Evolutionary conservation across 2,888 invertebrate genomes (phyloP).

Genomic region (Trissoscelio sp.): DNA sequence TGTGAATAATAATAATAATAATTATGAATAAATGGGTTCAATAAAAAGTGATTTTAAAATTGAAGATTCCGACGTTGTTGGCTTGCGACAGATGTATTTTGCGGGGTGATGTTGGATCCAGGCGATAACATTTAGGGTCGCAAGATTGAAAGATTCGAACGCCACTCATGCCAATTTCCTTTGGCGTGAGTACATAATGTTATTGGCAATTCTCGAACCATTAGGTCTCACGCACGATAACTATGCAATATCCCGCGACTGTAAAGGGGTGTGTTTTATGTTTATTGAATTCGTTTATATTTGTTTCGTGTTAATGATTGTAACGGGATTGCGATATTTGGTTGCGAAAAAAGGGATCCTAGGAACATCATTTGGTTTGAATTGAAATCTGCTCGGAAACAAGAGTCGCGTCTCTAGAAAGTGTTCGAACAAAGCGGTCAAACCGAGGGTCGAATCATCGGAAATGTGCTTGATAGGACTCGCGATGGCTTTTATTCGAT

Average conservation of each 20-base stretch:
- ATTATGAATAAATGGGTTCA: too few relatives aligned
- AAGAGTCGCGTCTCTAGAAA: constrained; percentile 37
- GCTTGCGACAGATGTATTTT: constrained; percentile 41
- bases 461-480: constrained; percentile 42
- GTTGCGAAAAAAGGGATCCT: neutral
- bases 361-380: neutral
- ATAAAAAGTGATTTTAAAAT: constrained; percentile 37
- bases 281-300: constrained; percentile 34
- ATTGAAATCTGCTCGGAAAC: constrained; percentile 17
- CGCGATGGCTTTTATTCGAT: constrained; percentile 37
- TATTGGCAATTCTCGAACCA: constrained; percentile 81
- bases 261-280: constrained; percentile 42
- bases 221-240: constrained; percentile 72
- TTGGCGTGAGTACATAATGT: constrained; percentile 80
- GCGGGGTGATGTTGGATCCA: constrained; percentile 34
- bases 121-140: constrained; percentile 72
- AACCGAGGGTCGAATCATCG: constrained; percentile 49
- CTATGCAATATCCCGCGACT: constrained; percentile 44
- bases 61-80: constrained; percentile 52
- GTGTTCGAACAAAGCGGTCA: constrained; percentile 39
- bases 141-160: constrained; percentile 81
- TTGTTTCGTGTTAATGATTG: constrained; percentile 26
- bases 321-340: neutral
- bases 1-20: too few relatives aligned
- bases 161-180: constrained; percentile 82